Percentiles rank a stretch among this genome's conserved stretches.
Evolutionary conservation across 2,113 vertebrate genomes (phyloP).

Genomic region (Antechinus stuartii): DNA sequence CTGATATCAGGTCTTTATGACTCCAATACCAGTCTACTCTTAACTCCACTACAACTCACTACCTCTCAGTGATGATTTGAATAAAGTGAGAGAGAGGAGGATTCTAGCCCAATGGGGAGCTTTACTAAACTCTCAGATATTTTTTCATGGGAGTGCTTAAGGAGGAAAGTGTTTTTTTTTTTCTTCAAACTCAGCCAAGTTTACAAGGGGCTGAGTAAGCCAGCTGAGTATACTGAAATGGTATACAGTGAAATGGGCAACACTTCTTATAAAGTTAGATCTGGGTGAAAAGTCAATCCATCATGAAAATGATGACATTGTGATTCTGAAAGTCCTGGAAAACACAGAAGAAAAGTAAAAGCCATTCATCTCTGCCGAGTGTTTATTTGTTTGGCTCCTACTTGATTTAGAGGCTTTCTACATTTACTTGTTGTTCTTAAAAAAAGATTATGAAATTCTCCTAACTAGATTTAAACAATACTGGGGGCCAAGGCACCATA

Average conservation of each 20-base stretch:
- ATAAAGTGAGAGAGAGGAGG: not conserved
- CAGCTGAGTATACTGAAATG: not conserved
- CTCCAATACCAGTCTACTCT: not conserved
- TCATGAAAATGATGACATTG: not conserved
- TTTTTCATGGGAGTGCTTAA: not conserved
- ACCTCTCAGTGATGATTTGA: not conserved
- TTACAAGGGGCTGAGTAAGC: not conserved
- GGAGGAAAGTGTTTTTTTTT: not conserved
- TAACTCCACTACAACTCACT: not conserved
- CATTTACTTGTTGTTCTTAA: not conserved
- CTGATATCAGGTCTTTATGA: not conserved
- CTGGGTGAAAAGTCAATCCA: not conserved
- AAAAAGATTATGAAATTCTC: slow-evolving; percentile 14
- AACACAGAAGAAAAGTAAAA: not conserved
- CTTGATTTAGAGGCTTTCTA: not conserved
- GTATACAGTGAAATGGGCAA: not conserved
- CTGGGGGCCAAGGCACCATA: not conserved
- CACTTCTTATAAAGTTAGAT: not conserved
- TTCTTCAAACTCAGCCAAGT: not conserved
- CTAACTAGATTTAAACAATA: slow-evolving; percentile 1
- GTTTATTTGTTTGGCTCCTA: not conserved
- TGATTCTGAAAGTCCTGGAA: not conserved
- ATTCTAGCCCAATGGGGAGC: not conserved
- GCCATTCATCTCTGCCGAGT: slow-evolving; percentile 12
- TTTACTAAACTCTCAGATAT: not conserved